Evolutionary conservation across 2,888 invertebrate species (phyloP).

Genomic region (Epinotia brunnichana): DNA sequence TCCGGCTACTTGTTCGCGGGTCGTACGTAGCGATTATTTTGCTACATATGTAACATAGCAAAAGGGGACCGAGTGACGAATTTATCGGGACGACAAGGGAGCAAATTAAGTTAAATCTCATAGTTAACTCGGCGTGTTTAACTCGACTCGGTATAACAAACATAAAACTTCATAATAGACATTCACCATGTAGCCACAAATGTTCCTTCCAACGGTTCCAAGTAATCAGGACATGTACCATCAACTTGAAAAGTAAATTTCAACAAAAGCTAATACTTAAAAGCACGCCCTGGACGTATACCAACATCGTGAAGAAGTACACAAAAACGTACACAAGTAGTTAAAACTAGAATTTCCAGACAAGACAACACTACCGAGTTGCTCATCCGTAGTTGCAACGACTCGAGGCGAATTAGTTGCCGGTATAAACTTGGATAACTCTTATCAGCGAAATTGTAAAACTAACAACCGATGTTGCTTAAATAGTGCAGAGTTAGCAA

Average conservation of each 20-base stretch:
- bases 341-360: slow-evolving; percentile 35
- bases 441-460: slow-evolving; percentile 22
- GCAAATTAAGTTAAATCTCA: too few relatives aligned
- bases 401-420: slow-evolving; percentile 36
- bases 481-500: neutral
- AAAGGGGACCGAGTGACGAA: too few relatives aligned
- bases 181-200: too few relatives aligned
- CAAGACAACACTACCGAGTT: slow-evolving; percentile 31
- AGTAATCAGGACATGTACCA: neutral
- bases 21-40: too few relatives aligned
- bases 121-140: too few relatives aligned
- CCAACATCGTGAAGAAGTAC: slow-evolving; percentile 34
- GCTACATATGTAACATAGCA: too few relatives aligned
- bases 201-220: too few relatives aligned
- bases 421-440: slow-evolving; percentile 34
- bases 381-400: slow-evolving; percentile 28
- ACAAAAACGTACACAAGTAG: too few relatives aligned
- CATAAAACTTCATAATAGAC: too few relatives aligned
- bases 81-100: too few relatives aligned
- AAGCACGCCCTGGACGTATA: slow-evolving; percentile 23
- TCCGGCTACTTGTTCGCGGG: too few relatives aligned
- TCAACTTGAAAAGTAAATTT: slow-evolving; percentile 40
- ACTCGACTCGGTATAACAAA: too few relatives aligned
- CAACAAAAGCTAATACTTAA: slow-evolving; percentile 30
- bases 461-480: slow-evolving; percentile 16